These are phyloP conservation scores for Bembecia ichneumoniformis DNA, from an alignment of 2,888 invertebrate species.

Conservation along the genomic window DNA sequence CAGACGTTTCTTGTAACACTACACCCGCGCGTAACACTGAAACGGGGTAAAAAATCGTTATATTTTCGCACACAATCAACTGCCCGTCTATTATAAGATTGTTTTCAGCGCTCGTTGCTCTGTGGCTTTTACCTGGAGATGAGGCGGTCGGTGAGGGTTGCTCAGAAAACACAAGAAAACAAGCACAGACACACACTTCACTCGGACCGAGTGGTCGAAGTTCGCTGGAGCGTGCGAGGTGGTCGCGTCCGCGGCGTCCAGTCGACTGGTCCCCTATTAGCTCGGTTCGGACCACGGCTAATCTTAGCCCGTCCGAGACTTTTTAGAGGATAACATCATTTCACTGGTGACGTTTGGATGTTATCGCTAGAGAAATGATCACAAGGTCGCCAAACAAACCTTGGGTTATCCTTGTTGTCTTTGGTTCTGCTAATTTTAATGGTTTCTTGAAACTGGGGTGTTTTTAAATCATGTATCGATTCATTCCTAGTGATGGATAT, in stretches of 20 bases:
- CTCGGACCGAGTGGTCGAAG: slow-evolving; percentile 56
- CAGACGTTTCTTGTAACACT: slow-evolving; percentile 59
- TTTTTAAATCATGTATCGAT: too few relatives aligned
- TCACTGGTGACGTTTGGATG: slow-evolving; percentile 34
- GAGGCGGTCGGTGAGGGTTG: slow-evolving; percentile 13
- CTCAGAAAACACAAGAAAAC: slow-evolving; percentile 35
- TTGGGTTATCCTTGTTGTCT: slow-evolving; percentile 18
- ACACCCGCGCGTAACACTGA: slow-evolving; percentile 52
- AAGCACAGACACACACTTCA: slow-evolving; percentile 67
- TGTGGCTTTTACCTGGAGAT: slow-evolving; percentile 18
- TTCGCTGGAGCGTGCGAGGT: slow-evolving; percentile 63
- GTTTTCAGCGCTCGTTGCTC: not conserved
- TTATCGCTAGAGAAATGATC: slow-evolving; percentile 24
- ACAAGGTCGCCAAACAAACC: slow-evolving; percentile 61
- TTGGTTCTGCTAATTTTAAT: not conserved
- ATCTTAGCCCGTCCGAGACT: slow-evolving; percentile 40
- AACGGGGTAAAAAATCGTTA: slow-evolving; percentile 26
- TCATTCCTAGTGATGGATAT: too few relatives aligned
- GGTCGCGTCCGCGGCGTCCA: slow-evolving; percentile 64
- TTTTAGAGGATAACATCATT: slow-evolving; percentile 41
- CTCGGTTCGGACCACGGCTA: slow-evolving; percentile 39
- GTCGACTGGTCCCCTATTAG: slow-evolving; percentile 53
- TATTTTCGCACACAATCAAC: slow-evolving; percentile 26
- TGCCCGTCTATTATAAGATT: slow-evolving; percentile 5
- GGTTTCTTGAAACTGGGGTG: too few relatives aligned